These are phyloP conservation scores for Germaria angustata DNA, from an alignment of 2,888 invertebrate genomes.

Conservation along the genomic window DNA sequence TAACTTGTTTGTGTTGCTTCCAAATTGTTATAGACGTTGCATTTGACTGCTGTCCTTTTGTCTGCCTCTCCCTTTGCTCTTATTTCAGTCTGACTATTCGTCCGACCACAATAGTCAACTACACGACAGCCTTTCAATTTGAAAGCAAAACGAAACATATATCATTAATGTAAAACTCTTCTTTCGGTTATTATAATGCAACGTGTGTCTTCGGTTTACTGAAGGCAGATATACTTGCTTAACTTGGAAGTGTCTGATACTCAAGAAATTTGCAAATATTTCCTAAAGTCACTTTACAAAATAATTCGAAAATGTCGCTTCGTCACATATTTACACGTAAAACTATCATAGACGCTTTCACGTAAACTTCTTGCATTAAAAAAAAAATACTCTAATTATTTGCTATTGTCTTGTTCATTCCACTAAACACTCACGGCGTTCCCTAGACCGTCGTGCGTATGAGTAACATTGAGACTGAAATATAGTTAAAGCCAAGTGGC, in stretches of 20 bases:
- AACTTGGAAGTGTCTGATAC: not conserved
- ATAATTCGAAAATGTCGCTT: too few relatives aligned
- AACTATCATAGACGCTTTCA: too few relatives aligned
- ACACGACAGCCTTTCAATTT: not conserved
- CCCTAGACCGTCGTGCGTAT: not conserved
- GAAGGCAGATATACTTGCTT: not conserved
- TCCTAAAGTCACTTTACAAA: too few relatives aligned
- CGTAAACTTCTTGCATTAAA: too few relatives aligned
- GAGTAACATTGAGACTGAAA: not conserved
- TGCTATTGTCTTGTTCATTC: too few relatives aligned
- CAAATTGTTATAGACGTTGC: not conserved
- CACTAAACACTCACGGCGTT: too few relatives aligned
- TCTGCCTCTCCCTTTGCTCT: not conserved
- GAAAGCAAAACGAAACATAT: conserved; percentile 6
- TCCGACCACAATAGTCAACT: conserved; percentile 9
- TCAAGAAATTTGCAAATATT: too few relatives aligned
- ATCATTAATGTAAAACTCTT: conserved; percentile 1
- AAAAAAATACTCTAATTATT: too few relatives aligned
- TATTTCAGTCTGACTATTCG: not conserved
- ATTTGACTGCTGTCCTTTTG: not conserved
- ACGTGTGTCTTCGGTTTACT: not conserved
- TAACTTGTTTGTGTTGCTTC: conserved; percentile 32
- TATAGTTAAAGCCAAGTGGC: not conserved
- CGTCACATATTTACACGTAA: too few relatives aligned
- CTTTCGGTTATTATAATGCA: not conserved